Evolutionary conservation across 1,140 invertebrate species (phyloP).

Genomic region (Nasonia vitripennis): DNA sequence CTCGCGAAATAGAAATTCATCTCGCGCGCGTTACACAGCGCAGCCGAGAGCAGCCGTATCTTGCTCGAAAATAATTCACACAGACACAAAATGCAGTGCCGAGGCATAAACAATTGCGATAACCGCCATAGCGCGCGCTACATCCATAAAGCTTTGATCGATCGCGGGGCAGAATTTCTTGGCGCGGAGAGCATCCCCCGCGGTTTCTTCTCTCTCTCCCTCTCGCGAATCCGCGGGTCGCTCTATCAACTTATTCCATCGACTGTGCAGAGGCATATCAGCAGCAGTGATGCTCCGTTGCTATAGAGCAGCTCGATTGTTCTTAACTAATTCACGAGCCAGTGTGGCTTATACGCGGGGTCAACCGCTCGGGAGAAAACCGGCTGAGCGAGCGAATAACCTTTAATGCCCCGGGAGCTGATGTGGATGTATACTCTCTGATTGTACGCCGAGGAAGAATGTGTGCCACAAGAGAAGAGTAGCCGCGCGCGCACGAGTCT

Average conservation of each 20-base stretch:
- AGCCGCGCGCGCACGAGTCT: not conserved
- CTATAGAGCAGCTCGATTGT: not conserved
- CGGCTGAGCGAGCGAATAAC: conserved; percentile 9
- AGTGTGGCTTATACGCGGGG: not conserved
- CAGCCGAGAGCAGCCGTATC: not conserved
- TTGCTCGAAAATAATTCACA: not conserved
- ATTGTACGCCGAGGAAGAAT: not conserved
- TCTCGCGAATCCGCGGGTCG: not conserved
- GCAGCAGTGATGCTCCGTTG: not conserved
- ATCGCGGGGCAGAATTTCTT: not conserved
- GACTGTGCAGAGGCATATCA: not conserved
- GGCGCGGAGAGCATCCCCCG: not conserved
- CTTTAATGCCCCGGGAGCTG: conserved; percentile 18
- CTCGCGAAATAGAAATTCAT: not conserved
- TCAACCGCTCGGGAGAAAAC: not conserved
- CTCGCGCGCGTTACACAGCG: not conserved
- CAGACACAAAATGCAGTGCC: not conserved
- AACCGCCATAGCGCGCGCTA: not conserved
- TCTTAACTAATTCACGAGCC: conserved; percentile 42
- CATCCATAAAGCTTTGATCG: conserved; percentile 4
- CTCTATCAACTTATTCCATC: not conserved
- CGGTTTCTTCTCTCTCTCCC: not conserved
- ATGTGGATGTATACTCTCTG: not conserved
- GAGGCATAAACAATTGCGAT: not conserved
- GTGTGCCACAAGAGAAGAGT: conserved; percentile 19